Base-by-base conservation (phyloP, 1,140 invertebrate species). In the Hyposmocoma kahamanoa region DNA sequence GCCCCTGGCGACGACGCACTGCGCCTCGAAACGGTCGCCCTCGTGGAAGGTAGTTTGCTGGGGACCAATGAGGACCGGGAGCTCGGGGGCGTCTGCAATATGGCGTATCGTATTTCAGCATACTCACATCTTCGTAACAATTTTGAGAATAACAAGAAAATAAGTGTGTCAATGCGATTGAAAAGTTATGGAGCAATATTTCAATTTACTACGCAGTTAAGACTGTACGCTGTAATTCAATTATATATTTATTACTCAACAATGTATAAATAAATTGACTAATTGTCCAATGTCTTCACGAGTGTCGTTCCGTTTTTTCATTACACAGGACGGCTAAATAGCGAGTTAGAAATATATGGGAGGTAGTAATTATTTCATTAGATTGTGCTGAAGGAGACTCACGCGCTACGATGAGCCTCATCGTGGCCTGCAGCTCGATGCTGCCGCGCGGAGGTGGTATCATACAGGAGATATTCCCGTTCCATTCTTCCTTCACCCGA, bases 361-460 rank as follows among this genome's bases (percentile, higher is more conserved):
- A 26, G 5, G 24, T 26, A 11, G n/a, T n/a, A 6, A 26, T 11
- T 6, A 11, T 6, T 11, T 26, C 5, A 6, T 26, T 26, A 26
- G 5, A 26, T 26, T 26, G 5, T 26, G 24, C 5, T 26, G 11
- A 6, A 26, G 24, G 24, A 26, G 24, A 92, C 92, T 89, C 76
- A 94, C 93, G 88, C 43, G 92, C 92, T 36, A 94, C 91, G 8
- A 91, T 86, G 2, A 94, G 84, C 30, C 87, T 87, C 70, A 92
- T 89, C 11, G 71, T 86, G 3, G 88, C 91, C 0, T 76, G 70
- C 0, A 89, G 69, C 67, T 91, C 90, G 30, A 87, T 84, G 10
- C 72, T 72, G 50, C 88, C 84, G 13, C 74, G 75, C 28, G 67
- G 55, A 0, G 89, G 81, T 0, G 88, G 89, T 20, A 92, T 58